These are phyloP conservation scores for Crotalus viridis DNA, from an alignment of 2,113 vertebrate species.

Conservation along the genomic window DNA sequence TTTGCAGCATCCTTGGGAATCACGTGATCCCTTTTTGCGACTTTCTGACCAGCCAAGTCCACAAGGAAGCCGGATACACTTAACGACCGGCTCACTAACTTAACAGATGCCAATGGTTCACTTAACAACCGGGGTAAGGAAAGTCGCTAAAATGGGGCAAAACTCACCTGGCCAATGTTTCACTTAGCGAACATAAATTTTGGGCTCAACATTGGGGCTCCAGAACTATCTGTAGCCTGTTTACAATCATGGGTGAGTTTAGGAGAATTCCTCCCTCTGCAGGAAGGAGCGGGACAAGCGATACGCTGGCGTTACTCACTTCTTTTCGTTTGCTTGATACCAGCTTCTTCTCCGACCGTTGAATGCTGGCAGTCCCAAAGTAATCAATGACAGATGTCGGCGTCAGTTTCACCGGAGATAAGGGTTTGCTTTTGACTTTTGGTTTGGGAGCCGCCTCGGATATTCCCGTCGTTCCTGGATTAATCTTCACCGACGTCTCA, in stretches of 20 bases:
- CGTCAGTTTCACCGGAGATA: conserved; percentile 76
- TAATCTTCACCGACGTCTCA: conserved; percentile 45
- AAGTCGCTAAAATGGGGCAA: not conserved
- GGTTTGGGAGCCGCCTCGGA: conserved; percentile 66
- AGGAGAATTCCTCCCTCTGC: not conserved
- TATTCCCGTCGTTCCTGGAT: conserved; percentile 20
- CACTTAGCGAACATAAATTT: not conserved
- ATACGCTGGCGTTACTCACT: conserved; percentile 70
- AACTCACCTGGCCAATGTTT: not conserved
- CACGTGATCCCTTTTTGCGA: not conserved
- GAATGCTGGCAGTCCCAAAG: conserved; percentile 81
- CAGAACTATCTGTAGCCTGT: not conserved
- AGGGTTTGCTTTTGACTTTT: conserved; percentile 68
- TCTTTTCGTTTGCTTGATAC: conserved; percentile 89
- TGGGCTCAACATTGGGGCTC: not conserved
- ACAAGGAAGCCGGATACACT: not conserved
- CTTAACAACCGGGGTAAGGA: not conserved
- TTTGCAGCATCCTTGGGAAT: not conserved
- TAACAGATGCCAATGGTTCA: no score
- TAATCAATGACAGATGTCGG: conserved; percentile 85
- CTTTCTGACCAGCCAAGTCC: no score
- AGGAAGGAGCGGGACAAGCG: not conserved
- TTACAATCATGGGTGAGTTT: not conserved
- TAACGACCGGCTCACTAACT: no score
- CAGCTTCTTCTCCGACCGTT: conserved; percentile 90